These are phyloP conservation scores for Cheilosia vernalis DNA, from an alignment of 2,888 invertebrate species.

Conservation along the genomic window DNA sequence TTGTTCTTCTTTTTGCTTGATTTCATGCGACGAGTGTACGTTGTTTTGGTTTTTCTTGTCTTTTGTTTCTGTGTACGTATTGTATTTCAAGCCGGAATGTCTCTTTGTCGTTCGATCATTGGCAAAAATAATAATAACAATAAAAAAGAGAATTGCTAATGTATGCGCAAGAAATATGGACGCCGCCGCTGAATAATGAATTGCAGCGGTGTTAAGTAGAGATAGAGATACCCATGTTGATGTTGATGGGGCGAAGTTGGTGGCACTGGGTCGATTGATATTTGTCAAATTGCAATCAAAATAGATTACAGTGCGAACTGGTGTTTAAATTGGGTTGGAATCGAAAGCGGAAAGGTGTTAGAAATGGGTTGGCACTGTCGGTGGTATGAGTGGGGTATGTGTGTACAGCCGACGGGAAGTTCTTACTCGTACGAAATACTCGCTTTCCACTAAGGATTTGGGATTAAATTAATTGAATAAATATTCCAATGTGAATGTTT, in stretches of 20 bases:
- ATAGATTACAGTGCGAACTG: background rate
- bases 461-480: too few species aligned
- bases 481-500: too few species aligned
- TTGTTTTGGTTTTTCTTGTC: slow-evolving; percentile 17
- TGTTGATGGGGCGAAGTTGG: slow-evolving; percentile 37
- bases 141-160: slow-evolving; percentile 39
- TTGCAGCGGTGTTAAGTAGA: slow-evolving; percentile 47
- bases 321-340: background rate
- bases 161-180: slow-evolving; percentile 51
- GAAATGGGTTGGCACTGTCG: background rate
- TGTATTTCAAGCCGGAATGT: slow-evolving; percentile 60
- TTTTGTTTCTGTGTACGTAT: slow-evolving; percentile 39
- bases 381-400: background rate
- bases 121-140: slow-evolving; percentile 41
- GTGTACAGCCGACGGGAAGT: background rate
- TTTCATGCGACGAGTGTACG: slow-evolving; percentile 3
- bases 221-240: slow-evolving; percentile 15
- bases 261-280: slow-evolving; percentile 51
- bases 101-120: slow-evolving; percentile 54
- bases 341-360: background rate
- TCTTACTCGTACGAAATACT: background rate
- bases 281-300: slow-evolving; percentile 21
- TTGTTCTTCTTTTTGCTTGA: slow-evolving; percentile 9
- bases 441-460: too few species aligned
- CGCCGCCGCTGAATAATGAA: slow-evolving; percentile 48